These are phyloP conservation scores for Cataglyphis hispanica DNA, from an alignment of 1,140 invertebrate genomes.

Conservation along the genomic window DNA sequence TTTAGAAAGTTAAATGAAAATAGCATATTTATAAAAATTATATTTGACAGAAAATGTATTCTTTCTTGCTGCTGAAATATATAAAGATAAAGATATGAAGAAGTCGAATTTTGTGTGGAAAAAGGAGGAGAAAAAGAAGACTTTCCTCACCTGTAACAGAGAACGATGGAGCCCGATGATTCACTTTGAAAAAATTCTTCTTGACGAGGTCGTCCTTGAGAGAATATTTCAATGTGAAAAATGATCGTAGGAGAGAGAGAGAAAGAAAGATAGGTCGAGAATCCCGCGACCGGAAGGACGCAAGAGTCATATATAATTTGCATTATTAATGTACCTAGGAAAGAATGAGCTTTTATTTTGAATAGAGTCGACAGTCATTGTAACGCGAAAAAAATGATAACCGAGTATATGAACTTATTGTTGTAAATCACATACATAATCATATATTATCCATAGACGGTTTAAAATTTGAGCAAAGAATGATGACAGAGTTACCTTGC, in stretches of 20 bases:
- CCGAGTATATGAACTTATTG: neutral
- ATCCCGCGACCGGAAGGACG: slow-evolving; percentile 59
- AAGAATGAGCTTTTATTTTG: neutral
- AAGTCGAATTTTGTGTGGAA: neutral
- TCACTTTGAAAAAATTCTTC: slow-evolving; percentile 77
- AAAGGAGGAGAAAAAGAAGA: neutral
- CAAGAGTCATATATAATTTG: slow-evolving; percentile 23
- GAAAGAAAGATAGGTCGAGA: slow-evolving; percentile 42
- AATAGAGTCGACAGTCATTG: neutral
- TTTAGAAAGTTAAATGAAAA: neutral
- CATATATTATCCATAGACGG: too few species aligned
- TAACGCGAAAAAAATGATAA: neutral
- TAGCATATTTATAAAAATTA: neutral
- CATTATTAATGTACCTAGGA: neutral
- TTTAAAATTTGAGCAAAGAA: neutral
- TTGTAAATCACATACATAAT: neutral
- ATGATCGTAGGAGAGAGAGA: slow-evolving; percentile 8
- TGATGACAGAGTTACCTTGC: neutral
- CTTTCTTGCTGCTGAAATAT: neutral
- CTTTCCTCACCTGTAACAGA: slow-evolving; percentile 57
- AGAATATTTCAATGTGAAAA: slow-evolving; percentile 57
- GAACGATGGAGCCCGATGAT: slow-evolving; percentile 66
- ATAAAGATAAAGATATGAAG: neutral
- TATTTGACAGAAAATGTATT: too few species aligned
- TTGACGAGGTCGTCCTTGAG: slow-evolving; percentile 69